Evolutionary conservation across 2,888 invertebrate species (phyloP), one percentile per base, ranked within the genome.

Genomic region (Aproaerema taeniolella): DNA sequence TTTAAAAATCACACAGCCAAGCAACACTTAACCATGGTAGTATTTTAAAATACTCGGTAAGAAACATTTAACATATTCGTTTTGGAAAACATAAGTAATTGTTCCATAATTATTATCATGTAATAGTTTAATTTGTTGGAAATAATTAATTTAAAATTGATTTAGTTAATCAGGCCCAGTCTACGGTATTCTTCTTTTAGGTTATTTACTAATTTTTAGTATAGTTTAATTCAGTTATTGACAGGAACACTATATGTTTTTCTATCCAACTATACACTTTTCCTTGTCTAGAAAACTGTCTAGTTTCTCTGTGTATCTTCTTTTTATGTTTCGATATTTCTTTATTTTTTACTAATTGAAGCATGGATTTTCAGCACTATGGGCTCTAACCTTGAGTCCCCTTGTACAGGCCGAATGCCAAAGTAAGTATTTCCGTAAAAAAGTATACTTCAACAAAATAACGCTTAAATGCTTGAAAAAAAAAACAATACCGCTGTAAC

Each of bases 351-450:
- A 85, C 85, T 85, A 86, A 85, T 75, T 65, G 60, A 67, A 70
- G 86, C 86, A 85, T 86, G 85, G 80, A 70, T 85, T 87, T 87
- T 83, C 87, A 87, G 87, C 87, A 64, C 78, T 87, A 67, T 87
- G 87, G 87, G 83, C 80, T 57, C 70, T 87, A 76, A 74, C 73
- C 68, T 72, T 87, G 67, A 77, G 77, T 69, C 85, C 87, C 47
- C 75, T 87, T 67, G 80, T 86, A 50, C 81, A 81, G 74, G 85
- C 87, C 65, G 85, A 87, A 80, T 87, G 87, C 78, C 87, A 87
- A 63, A 86, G 87, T 87, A 77, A 87, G 87, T 87, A 85, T 55
- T 55, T 43, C 49, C 58, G 51, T 49, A 30, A 37, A n/a, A 3
- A 30, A 37, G 20, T 29, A 37, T 11, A 28, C n/a, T 20, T 26